Evolutionary conservation across 2,113 vertebrate genomes (phyloP).

Genomic region (Siphamia tubifer): DNA sequence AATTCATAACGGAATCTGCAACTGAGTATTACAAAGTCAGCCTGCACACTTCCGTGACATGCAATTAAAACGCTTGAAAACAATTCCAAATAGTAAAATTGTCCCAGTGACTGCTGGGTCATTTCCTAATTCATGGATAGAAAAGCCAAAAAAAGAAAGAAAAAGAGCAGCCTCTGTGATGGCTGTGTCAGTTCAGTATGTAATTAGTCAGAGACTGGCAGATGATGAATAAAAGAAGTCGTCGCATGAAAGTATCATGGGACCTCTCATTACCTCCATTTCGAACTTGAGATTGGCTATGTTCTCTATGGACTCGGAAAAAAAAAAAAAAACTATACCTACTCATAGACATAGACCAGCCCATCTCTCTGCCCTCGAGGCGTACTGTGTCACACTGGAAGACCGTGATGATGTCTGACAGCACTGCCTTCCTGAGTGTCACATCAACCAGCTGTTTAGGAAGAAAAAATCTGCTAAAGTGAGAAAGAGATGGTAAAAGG

Average conservation of each 20-base stretch:
- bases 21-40: background rate
- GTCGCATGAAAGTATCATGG: slow-evolving; percentile 4
- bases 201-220: slow-evolving; percentile 40
- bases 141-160: background rate
- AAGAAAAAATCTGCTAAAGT: background rate
- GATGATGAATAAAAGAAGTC: slow-evolving; percentile 45
- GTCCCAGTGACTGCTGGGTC: background rate
- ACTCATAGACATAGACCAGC: slow-evolving; percentile 21
- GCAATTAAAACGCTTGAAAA: slow-evolving; percentile 21
- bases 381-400: slow-evolving; percentile 7
- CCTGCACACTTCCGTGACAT: background rate
- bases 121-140: slow-evolving; percentile 8
- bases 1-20: background rate
- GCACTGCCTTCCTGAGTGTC: slow-evolving; percentile 27
- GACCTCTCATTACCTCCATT: slow-evolving; percentile 27
- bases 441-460: slow-evolving; percentile 35
- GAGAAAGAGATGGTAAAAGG: background rate
- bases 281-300: background rate
- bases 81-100: background rate
- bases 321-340: background rate
- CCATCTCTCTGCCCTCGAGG: slow-evolving; percentile 19
- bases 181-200: background rate
- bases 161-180: slow-evolving; percentile 6
- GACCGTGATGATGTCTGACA: slow-evolving; percentile 42
- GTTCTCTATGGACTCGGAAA: background rate